Percentiles rank a stretch among this genome's conserved stretches.
Evolutionary conservation across 1,140 invertebrate genomes (phyloP).

Genomic region (Apolygus lucorum): DNA sequence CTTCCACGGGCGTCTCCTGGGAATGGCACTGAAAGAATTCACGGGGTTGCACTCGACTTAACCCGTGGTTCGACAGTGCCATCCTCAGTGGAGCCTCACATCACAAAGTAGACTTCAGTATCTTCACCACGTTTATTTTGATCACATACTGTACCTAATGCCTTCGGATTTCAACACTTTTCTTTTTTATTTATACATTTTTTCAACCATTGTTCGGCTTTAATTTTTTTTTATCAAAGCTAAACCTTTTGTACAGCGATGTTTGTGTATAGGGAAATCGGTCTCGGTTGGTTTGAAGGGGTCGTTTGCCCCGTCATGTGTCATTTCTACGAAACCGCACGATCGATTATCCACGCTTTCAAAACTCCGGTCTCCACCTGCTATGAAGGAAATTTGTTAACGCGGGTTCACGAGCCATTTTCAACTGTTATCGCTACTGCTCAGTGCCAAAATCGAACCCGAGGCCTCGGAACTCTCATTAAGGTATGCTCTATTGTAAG

Average conservation of each 20-base stretch:
- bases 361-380: no score
- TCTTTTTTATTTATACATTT: background rate
- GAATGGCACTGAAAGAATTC: constrained; percentile 31
- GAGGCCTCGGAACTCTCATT: constrained; percentile 12
- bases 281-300: no score
- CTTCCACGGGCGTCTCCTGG: constrained; percentile 20
- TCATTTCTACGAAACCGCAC: background rate
- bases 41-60: constrained; percentile 21
- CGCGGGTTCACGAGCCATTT: no score
- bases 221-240: no score
- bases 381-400: no score
- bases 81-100: constrained; percentile 24
- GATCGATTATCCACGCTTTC: background rate
- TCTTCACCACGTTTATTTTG: no score
- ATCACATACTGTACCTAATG: no score
- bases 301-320: no score
- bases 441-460: background rate
- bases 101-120: no score
- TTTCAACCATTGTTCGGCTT: no score
- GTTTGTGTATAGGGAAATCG: no score
- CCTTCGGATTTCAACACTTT: background rate
- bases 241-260: no score
- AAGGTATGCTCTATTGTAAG: constrained; percentile 11
- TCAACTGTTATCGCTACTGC: background rate
- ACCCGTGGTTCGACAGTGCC: constrained; percentile 28